These are phyloP conservation scores for Cirrhinus molitorella DNA, from an alignment of 2,797 vertebrate species.

Conservation along the genomic window DNA sequence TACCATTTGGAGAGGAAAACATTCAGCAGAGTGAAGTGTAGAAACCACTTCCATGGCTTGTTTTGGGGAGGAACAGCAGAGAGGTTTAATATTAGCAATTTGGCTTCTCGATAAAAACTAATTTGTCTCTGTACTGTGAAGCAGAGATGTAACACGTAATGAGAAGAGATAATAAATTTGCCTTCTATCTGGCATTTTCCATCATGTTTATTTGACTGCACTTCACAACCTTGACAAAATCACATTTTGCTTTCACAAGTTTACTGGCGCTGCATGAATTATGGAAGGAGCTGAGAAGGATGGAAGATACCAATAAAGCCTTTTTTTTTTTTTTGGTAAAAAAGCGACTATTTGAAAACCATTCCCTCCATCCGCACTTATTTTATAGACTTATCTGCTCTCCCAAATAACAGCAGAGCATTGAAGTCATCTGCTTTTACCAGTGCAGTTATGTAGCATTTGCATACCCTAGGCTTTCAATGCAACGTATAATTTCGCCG, in stretches of 20 bases:
- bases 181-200: slow-evolving; percentile 40
- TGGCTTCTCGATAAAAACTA: slow-evolving; percentile 42
- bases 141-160: slow-evolving; percentile 36
- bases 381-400: slow-evolving; percentile 50
- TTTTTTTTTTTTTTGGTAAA: neutral
- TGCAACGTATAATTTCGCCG: slow-evolving; percentile 53
- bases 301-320: slow-evolving; percentile 25
- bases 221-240: slow-evolving; percentile 48
- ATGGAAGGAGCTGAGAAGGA: slow-evolving; percentile 47
- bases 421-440: slow-evolving; percentile 52
- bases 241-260: slow-evolving; percentile 54
- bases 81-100: slow-evolving; percentile 53
- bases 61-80: slow-evolving; percentile 43
- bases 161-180: slow-evolving; percentile 40
- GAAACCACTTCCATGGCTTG: slow-evolving; percentile 36
- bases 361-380: slow-evolving; percentile 27
- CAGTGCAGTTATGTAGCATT: slow-evolving; percentile 49
- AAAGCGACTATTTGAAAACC: slow-evolving; percentile 30
- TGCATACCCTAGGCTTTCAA: slow-evolving; percentile 51
- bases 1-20: slow-evolving; percentile 28
- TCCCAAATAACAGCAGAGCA: slow-evolving; percentile 54
- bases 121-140: slow-evolving; percentile 42
- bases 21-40: slow-evolving; percentile 33
- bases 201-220: slow-evolving; percentile 51
- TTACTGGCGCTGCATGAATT: slow-evolving; percentile 53